These are phyloP conservation scores for Scomber japonicus DNA, from an alignment of 2,113 vertebrate species.

Conservation along the genomic window DNA sequence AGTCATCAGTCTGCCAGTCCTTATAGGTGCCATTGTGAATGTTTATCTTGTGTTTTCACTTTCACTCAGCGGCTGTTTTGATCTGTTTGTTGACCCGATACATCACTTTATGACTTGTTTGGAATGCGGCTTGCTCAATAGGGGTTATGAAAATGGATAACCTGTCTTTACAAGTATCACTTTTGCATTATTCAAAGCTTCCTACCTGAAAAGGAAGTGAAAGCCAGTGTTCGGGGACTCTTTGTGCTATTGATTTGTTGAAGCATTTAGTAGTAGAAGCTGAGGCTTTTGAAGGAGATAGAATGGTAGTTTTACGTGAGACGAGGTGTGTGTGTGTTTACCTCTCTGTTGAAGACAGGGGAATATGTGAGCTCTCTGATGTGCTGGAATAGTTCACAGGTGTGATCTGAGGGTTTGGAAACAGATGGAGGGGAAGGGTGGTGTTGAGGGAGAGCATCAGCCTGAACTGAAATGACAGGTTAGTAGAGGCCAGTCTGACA, in stretches of 20 bases:
- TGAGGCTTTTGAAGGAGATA: slow-evolving; percentile 48
- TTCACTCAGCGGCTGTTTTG: slow-evolving; percentile 45
- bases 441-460: slow-evolving; percentile 28
- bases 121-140: slow-evolving; percentile 26
- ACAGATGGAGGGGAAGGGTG: slow-evolving; percentile 50
- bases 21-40: slow-evolving; percentile 24
- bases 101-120: slow-evolving; percentile 53
- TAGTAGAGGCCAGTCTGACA: slow-evolving; percentile 62
- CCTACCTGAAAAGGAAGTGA: slow-evolving; percentile 42
- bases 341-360: slow-evolving; percentile 51
- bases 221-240: slow-evolving; percentile 58
- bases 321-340: slow-evolving; percentile 41
- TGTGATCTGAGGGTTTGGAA: slow-evolving; percentile 75
- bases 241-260: slow-evolving; percentile 70
- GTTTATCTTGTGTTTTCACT: slow-evolving; percentile 40
- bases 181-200: slow-evolving; percentile 72
- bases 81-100: slow-evolving; percentile 50
- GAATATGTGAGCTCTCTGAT: slow-evolving; percentile 69
- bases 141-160: slow-evolving; percentile 69
- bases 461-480: slow-evolving; percentile 72
- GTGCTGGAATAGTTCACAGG: slow-evolving; percentile 83
- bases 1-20: slow-evolving; percentile 25
- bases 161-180: slow-evolving; percentile 55
- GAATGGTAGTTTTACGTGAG: slow-evolving; percentile 53
- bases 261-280: slow-evolving; percentile 67